Evolutionary conservation across 2,113 vertebrate species (phyloP), one percentile per base, ranked within the genome.

Genomic region (Mastomys coucha): DNA sequence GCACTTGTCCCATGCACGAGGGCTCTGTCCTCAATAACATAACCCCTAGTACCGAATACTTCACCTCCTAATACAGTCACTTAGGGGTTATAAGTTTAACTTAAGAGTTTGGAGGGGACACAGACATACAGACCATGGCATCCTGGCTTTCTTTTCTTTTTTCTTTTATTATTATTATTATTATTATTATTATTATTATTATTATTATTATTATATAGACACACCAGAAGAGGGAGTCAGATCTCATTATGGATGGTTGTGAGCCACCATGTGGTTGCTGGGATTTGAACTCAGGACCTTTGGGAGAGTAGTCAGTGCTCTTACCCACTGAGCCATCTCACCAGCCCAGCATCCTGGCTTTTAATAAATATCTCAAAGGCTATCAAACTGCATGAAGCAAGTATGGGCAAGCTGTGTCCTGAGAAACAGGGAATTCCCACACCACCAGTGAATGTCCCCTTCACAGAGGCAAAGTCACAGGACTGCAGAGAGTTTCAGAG

Each of bases 401-500:
- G 14, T 0, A 0, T 56, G 53, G 51, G 58, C 63, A 36, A 69
- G 19, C 69, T 1, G 2, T 56, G 9, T 85, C 56, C 80, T 5
- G 20, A 51, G 12, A 63, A 84, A 33, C 26, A 10, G 5, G 53
- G 51, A 88, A 42, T 13, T 5, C n/a, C 19, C 26, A n/a, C 26
- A 24, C 0, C 0, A 19, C 63, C 67, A 4, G 20, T 7, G 36
- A 51, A 49, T 17, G 2, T 4, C 16, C 9, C 19, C 51, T 24
- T 60, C 70, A 12, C 28, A 88, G 39, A 3, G n/a, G 20, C 72
- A 22, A 20, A 49, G 36, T n/a, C 8, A 0, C 20, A 26, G 45
- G 28, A 51, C 42, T 49, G 24, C 20, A 26, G 7, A 84, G 69
- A 42, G 69, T 80, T 60, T 51, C 22, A 42, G 77, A 73, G 53